Conservation (phyloP, 2,888 invertebrate species). For the Rotaria sp. region DNA sequence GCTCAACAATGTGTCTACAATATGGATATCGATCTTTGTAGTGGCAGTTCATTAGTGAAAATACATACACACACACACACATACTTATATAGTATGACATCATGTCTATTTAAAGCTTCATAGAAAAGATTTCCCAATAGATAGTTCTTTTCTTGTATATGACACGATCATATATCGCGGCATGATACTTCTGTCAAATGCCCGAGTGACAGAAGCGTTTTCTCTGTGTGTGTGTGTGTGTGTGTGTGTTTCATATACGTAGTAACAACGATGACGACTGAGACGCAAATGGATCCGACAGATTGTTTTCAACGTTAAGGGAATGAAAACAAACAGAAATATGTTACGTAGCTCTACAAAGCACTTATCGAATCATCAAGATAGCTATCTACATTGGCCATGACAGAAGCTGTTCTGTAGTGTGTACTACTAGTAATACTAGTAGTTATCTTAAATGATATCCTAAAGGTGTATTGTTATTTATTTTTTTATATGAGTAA, state of each 20-base stretch:
- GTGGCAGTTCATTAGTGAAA: neutral
- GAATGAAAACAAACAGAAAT: neutral
- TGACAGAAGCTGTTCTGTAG: neutral
- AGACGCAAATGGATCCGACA: neutral
- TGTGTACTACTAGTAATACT: neutral
- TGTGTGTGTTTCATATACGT: neutral
- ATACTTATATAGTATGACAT: neutral
- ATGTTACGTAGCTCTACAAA: no score
- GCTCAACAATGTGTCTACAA: neutral
- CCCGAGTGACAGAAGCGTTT: neutral
- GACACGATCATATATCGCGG: neutral
- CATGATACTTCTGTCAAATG: neutral
- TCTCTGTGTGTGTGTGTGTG: neutral
- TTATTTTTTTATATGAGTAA: neutral
- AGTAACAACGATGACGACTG: neutral
- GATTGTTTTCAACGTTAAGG: conserved; percentile 6
- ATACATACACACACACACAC: neutral
- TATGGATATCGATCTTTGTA: neutral
- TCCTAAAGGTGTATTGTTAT: neutral
- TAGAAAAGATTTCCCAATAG: neutral
- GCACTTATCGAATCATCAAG: conserved; percentile 1
- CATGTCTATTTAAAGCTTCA: neutral
- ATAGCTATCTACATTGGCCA: neutral
- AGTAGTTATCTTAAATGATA: neutral
- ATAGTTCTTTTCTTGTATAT: neutral